phyloP scores from a whole-genome alignment of 1,140 invertebrate species.

The Zaprionus taronus region DNA sequence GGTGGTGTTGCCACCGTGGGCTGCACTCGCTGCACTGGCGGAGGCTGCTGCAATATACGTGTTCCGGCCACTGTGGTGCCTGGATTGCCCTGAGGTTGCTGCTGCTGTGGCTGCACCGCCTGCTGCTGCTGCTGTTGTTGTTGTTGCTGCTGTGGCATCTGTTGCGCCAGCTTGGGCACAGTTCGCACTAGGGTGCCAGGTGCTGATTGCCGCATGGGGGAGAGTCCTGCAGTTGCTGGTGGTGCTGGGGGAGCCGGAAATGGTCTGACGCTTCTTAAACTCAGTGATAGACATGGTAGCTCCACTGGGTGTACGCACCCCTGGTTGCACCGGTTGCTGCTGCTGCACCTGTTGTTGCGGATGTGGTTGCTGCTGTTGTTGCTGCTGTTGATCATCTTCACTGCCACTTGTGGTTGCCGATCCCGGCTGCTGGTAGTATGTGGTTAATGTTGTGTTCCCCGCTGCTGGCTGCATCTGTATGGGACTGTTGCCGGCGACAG shows the following conservation, averaged over 20 bases:
- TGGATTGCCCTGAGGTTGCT: constrained; percentile 35
- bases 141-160: constrained; percentile 28
- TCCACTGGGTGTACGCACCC: constrained; percentile 58
- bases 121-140: constrained; percentile 44
- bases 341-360: constrained; percentile 36
- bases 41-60: constrained; percentile 5
- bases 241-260: constrained; percentile 46
- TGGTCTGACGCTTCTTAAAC: constrained; percentile 70
- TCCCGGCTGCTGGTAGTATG: constrained; percentile 62
- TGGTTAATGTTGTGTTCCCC: constrained; percentile 70
- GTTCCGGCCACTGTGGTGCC: constrained; percentile 8
- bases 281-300: constrained; percentile 71
- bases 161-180: constrained; percentile 44
- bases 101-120: constrained; percentile 28
- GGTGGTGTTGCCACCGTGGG: constrained; percentile 13
- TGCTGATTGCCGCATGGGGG: constrained; percentile 31
- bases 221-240: constrained; percentile 22
- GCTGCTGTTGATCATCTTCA: constrained; percentile 50
- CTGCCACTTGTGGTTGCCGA: constrained; percentile 46
- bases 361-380: constrained; percentile 35
- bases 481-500: constrained; percentile 21
- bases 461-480: constrained; percentile 51
- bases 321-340: constrained; percentile 44
- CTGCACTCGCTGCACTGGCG: constrained; percentile 2
- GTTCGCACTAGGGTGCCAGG: constrained; percentile 52